A percentile compares a stretch with the other conserved stretches of the same genome.
Conservation (phyloP, 2,113 vertebrate species). For the Pterophyllum scalare region DNA sequence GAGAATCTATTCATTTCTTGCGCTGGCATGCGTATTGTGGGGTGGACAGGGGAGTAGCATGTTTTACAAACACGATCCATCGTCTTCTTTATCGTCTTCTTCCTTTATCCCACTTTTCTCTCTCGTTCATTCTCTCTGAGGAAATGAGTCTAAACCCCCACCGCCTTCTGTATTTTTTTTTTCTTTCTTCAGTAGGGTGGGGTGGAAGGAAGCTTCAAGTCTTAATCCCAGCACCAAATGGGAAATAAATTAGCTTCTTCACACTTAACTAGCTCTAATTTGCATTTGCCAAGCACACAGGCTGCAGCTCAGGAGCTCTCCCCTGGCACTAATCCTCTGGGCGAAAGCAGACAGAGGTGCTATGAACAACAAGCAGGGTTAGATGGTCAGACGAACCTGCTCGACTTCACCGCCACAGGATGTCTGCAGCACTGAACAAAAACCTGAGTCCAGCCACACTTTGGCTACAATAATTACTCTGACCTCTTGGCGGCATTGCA, state of each 20-base stretch:
- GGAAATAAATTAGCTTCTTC: slow-evolving; percentile 91
- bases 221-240: slow-evolving; percentile 87
- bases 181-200: slow-evolving; percentile 50
- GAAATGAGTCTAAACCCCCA: slow-evolving; percentile 52
- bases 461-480: slow-evolving; percentile 11
- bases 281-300: slow-evolving; percentile 80
- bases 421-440: slow-evolving; percentile 19
- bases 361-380: slow-evolving; percentile 39
- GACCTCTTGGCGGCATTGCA: slow-evolving; percentile 13
- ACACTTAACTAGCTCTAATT: slow-evolving; percentile 89
- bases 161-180: slow-evolving; percentile 35
- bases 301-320: slow-evolving; percentile 72
- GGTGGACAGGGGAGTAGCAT: background rate
- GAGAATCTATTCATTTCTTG: background rate
- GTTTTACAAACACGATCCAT: slow-evolving; percentile 13
- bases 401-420: slow-evolving; percentile 17
- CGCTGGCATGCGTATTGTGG: background rate
- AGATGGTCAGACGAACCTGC: slow-evolving; percentile 50
- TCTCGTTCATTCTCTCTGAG: slow-evolving; percentile 34
- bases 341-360: slow-evolving; percentile 69
- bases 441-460: background rate
- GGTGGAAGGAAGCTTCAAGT: slow-evolving; percentile 83
- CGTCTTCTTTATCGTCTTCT: slow-evolving; percentile 20
- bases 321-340: slow-evolving; percentile 81
- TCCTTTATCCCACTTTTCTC: slow-evolving; percentile 37